Base-by-base conservation (phyloP, 2,113 vertebrate species). In the Sisor rabdophorus region DNA sequence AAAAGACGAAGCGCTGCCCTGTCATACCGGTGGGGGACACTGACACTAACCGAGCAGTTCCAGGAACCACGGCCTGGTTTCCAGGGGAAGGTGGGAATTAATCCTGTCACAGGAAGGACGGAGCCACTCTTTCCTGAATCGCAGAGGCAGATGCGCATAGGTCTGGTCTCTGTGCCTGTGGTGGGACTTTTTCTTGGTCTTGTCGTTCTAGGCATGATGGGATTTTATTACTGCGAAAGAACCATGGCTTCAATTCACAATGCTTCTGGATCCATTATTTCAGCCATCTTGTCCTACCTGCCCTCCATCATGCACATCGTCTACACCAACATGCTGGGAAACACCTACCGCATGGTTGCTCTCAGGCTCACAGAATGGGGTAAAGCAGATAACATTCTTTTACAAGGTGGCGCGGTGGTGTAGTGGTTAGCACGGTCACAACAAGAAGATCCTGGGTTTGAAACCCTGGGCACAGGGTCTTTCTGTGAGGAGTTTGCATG, bases 51-150 rank as follows among this genome's bases (percentile, higher is more conserved):
- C 0, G 90, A 90, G 50, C 88, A 87, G 40, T 93, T 93, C 1
- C 88, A 91, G 0, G 91, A 93, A 65, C 92, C 92, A 1, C 86
- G 92, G 2, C 91, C 91, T 0, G 87, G 84, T 36, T 94, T 90
- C 83, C 86, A 89, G 0, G 92, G 93, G 1, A 70, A 86, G 10
- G 53, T 92, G 1, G 89, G 90, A 2, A 81, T 84, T 69, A 93
- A 92, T 84, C 90, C 91, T 0, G 88, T 94, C 63, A 94, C 93
- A 0, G 86, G 87, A 1, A 88, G 91, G 0, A 30, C 85, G 80
- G 92, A 93, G 80, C 92, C 90, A 0, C 88, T 92, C 20, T 93
- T 92, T 76, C 87, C 93, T 0, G 89, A 86, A 0, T 92, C 91
- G 91, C 83, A 89, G 75, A 79, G 91, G 48, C 81, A 90, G 53